Evolutionary conservation across 2,888 invertebrate genomes (phyloP), one percentile per base, ranked within the genome.

Genomic region (Caradrina kadenii): DNA sequence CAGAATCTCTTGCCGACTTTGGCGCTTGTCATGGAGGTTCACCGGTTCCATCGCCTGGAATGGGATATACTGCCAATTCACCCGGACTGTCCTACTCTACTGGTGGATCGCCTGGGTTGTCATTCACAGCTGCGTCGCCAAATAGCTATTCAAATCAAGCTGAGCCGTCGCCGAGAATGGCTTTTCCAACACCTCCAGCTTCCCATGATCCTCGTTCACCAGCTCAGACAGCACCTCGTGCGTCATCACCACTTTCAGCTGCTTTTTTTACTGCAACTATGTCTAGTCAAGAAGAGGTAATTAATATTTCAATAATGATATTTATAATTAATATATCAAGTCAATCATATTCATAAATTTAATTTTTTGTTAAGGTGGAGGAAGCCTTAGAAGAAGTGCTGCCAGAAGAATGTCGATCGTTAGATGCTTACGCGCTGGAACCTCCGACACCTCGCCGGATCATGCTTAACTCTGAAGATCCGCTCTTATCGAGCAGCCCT

Each of bases 401-500:
- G 63, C 98, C 98, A 5, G 98, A 97, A 80, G 98, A 98, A 92
- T 97, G 97, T 81, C 96, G 97, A 81, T 96, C 96, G 42, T 86
- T 96, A 76, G 96, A 96, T 96, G 91, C 97, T 93, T 96, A 97
- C 80, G 96, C 97, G 59, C 94, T 97, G 86, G 96, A 97, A 61
- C 96, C 97, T 60, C 97, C 97, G 7, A 93, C 98, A 11, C 97
- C 98, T 79, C 97, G 97, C 6, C 97, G 98, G 86, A 98, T 98
- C 96, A 98, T 98, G 97, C 97, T 98, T 15, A 98, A 98, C 89
- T 98, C 98, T 0, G 98, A 98, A 86, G 98, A 98, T 90, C 98
- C 98, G 0, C 91, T 98, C 5, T 91, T 98, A 21, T 98, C 98
- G 0, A 98, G 98, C 71, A 98, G 97, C 81, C 98, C 98, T 0